Conservation (phyloP, 2,888 invertebrate genomes). For the Metopia argyrocephala region DNA sequence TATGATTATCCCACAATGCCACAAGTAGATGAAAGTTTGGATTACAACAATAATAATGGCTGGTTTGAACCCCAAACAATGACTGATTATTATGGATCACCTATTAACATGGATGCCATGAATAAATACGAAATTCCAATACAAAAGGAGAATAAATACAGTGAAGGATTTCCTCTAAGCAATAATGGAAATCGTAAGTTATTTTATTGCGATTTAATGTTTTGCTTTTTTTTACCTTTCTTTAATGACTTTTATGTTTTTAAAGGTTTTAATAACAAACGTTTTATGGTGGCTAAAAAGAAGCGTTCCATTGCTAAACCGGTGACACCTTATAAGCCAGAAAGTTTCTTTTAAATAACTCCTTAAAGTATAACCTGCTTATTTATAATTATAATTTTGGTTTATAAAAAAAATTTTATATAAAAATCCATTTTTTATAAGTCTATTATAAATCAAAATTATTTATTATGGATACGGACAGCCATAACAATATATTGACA, state of each 20-base stretch:
- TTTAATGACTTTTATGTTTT: slow-evolving; percentile 21
- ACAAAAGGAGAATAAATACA: slow-evolving; percentile 74
- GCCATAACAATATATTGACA: no score
- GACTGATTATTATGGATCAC: slow-evolving; percentile 75
- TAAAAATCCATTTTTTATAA: no score
- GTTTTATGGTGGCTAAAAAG: slow-evolving; percentile 78
- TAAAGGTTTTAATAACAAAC: slow-evolving; percentile 74
- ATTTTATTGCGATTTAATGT: neutral
- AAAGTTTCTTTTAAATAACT: slow-evolving; percentile 72
- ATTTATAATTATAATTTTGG: neutral
- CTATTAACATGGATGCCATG: slow-evolving; percentile 74
- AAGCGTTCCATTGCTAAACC: slow-evolving; percentile 76
- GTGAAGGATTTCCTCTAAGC: slow-evolving; percentile 64
- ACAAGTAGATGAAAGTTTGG: slow-evolving; percentile 67
- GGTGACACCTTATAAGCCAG: slow-evolving; percentile 70
- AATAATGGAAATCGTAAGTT: slow-evolving; percentile 72
- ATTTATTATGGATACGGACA: no score
- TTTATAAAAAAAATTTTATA: slow-evolving; percentile 14
- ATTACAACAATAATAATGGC: slow-evolving; percentile 66
- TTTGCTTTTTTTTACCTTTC: neutral
- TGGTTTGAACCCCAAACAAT: slow-evolving; percentile 73
- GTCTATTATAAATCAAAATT: no score
- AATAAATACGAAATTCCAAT: slow-evolving; percentile 74
- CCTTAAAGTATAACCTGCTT: neutral
- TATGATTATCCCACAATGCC: slow-evolving; percentile 66